A percentile compares a stretch with the other conserved stretches of the same genome.
Conservation (phyloP, 2,113 vertebrate species). For the Ageneiosus marmoratus region DNA sequence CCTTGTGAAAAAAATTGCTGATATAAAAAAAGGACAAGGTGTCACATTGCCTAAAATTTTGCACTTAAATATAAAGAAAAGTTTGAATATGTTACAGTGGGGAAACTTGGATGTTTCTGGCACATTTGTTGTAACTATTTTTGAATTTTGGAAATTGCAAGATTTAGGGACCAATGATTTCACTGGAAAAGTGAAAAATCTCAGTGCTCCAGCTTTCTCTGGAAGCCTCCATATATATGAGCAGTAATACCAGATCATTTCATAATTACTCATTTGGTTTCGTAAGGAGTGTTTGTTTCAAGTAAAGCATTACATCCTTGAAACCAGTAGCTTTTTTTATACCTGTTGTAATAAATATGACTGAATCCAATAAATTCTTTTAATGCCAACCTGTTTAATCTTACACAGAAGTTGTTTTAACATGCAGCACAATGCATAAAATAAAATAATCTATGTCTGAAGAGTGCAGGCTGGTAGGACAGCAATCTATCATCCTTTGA, state of each 20-base stretch:
- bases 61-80: constrained; percentile 23
- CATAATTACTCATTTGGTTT: neutral
- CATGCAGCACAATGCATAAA: neutral
- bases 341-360: constrained; percentile 8
- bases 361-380: neutral
- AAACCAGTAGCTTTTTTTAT: constrained; percentile 1
- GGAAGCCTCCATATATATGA: neutral
- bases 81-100: constrained; percentile 12
- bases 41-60: neutral
- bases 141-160: constrained; percentile 1
- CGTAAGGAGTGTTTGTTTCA: constrained; percentile 12
- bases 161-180: constrained; percentile 17
- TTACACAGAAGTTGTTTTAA: neutral
- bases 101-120: neutral
- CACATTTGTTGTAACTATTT: constrained; percentile 21
- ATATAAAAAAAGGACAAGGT: neutral
- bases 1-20: neutral
- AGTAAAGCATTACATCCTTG: constrained; percentile 1
- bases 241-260: neutral
- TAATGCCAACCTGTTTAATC: neutral
- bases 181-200: constrained; percentile 40
- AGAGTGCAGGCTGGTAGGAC: neutral
- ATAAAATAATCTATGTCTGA: neutral
- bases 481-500: neutral
- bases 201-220: constrained; percentile 5